Percentiles rank a stretch among this genome's conserved stretches.
phyloP scores from a whole-genome alignment of 2,797 vertebrate genomes.

The Anolis apletophallus region DNA sequence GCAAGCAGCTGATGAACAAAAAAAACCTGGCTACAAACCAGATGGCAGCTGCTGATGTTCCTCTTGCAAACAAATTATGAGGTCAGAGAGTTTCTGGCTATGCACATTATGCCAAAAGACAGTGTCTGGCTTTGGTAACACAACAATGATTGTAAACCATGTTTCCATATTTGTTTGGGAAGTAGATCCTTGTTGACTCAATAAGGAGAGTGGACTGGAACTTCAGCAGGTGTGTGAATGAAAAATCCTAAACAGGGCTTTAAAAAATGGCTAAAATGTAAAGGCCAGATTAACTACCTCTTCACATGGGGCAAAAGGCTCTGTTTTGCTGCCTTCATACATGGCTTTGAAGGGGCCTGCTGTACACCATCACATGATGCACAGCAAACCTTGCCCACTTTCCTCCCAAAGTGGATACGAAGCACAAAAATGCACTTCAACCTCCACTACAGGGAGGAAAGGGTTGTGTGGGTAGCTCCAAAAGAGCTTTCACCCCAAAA shows the following conservation, averaged over 20 bases:
- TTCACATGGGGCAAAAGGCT: not conserved
- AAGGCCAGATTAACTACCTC: not conserved
- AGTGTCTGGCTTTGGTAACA: constrained; percentile 15
- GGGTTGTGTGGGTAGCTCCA: too few species aligned
- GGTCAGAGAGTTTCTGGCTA: constrained; percentile 19
- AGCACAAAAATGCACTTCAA: too few species aligned
- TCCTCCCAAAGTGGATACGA: too few species aligned
- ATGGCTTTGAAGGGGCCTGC: too few species aligned
- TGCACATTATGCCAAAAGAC: constrained; percentile 17
- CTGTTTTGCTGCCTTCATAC: too few species aligned
- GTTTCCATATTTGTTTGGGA: not conserved
- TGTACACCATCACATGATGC: too few species aligned
- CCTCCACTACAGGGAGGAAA: too few species aligned
- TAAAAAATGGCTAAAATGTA: not conserved
- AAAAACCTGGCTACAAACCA: constrained; percentile 23
- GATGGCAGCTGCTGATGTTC: constrained; percentile 30
- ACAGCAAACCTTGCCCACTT: too few species aligned
- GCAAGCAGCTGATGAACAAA: constrained; percentile 28
- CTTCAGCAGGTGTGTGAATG: not conserved
- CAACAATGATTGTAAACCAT: not conserved
- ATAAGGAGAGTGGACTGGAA: not conserved
- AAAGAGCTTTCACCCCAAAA: too few species aligned
- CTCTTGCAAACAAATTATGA: constrained; percentile 37
- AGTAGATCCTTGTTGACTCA: not conserved
- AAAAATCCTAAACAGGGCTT: not conserved